Evolutionary conservation across 2,888 invertebrate species (phyloP).

Genomic region (Thyatira batis): DNA sequence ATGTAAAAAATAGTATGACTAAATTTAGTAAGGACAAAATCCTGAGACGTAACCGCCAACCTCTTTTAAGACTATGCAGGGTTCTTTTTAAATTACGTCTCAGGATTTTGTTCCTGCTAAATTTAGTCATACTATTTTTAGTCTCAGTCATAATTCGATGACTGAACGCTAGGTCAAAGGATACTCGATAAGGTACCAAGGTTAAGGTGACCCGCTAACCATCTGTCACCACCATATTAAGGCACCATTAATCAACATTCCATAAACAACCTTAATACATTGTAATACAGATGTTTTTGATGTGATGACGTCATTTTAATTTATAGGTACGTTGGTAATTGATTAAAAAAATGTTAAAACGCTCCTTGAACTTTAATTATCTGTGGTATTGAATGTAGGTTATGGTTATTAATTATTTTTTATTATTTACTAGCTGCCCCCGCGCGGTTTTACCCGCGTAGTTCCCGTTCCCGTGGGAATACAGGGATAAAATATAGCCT

Average conservation of each 20-base stretch:
- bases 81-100: no score
- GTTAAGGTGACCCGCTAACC: slow-evolving; percentile 61
- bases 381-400: slow-evolving; percentile 17
- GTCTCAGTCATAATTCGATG: neutral
- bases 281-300: slow-evolving; percentile 6
- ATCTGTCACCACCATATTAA: slow-evolving; percentile 56
- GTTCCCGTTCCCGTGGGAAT: no score
- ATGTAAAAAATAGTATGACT: no score
- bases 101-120: no score
- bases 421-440: no score
- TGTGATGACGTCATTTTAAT: slow-evolving; percentile 17
- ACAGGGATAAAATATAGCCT: no score
- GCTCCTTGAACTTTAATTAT: slow-evolving; percentile 21
- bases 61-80: no score
- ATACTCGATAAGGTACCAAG: slow-evolving; percentile 33
- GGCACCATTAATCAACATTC: slow-evolving; percentile 23
- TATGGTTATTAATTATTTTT: neutral
- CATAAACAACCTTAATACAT: slow-evolving; percentile 23
- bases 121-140: no score
- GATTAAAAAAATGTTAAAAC: slow-evolving; percentile 10
- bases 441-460: no score
- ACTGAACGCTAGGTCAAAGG: slow-evolving; percentile 9
- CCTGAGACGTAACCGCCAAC: no score
- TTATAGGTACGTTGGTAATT: slow-evolving; percentile 16
- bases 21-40: no score